phyloP scores from a whole-genome alignment of 35 echinoderm and acorn worm species.

The Ophiothrix spiculata region DNA sequence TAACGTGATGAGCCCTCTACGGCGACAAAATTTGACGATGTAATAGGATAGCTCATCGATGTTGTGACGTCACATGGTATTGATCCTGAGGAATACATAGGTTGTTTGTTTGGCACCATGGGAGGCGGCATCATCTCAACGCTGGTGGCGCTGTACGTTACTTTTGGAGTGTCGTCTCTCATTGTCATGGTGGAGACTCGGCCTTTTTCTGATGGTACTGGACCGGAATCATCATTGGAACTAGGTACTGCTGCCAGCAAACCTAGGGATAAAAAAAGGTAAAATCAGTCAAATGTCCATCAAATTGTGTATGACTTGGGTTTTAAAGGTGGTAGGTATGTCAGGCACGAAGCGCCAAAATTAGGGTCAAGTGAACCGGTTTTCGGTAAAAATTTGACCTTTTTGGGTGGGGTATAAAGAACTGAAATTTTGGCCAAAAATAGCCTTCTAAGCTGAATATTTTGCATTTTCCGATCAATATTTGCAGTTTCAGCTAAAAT shows the following conservation, averaged over 20 bases:
- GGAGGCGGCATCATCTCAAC: not conserved
- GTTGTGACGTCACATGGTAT: too few relatives aligned
- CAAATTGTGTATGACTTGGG: not conserved
- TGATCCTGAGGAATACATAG: not conserved
- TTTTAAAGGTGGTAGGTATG: too few relatives aligned
- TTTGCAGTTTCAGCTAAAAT: too few relatives aligned
- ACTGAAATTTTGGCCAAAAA: too few relatives aligned
- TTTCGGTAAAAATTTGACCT: too few relatives aligned
- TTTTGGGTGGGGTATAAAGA: too few relatives aligned
- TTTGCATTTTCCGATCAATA: too few relatives aligned
- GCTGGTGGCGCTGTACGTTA: not conserved
- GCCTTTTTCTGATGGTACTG: not conserved
- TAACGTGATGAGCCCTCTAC: not conserved
- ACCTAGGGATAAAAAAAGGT: not conserved
- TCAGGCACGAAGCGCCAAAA: too few relatives aligned
- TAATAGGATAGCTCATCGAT: not conserved
- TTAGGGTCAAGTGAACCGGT: too few relatives aligned
- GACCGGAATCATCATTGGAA: not conserved
- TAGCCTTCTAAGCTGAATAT: too few relatives aligned
- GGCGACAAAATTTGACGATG: not conserved
- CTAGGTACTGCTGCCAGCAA: not conserved
- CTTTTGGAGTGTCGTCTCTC: not conserved
- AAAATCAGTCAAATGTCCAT: not conserved
- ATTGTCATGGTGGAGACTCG: not conserved
- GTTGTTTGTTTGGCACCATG: not conserved